phyloP scores from a whole-genome alignment of 2,113 vertebrate species.

The Diglossa brunneiventris region DNA sequence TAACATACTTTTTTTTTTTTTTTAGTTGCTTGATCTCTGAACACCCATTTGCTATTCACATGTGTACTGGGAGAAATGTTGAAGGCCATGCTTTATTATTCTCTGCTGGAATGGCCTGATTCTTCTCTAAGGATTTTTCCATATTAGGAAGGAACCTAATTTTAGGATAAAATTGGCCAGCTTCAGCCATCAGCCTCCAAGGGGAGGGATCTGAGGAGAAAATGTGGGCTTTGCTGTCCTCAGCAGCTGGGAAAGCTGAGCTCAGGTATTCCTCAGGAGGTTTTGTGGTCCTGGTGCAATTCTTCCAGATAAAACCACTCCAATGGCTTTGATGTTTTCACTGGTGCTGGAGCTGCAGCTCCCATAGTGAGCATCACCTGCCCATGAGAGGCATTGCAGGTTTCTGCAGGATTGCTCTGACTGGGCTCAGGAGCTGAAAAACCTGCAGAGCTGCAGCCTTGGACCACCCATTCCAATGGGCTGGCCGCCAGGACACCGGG shows the following conservation, averaged over 20 bases:
- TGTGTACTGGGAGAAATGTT: neutral
- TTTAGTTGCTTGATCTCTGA: slow-evolving; percentile 18
- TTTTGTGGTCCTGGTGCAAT: neutral
- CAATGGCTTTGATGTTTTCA: neutral
- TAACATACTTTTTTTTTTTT: neutral
- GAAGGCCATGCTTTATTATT: neutral
- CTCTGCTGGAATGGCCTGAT: neutral
- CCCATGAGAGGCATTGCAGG: neutral
- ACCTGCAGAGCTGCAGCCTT: neutral
- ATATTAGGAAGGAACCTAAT: neutral
- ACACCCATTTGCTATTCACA: slow-evolving; percentile 16
- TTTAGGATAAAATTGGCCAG: neutral
- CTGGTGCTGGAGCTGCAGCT: neutral
- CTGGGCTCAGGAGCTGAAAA: neutral
- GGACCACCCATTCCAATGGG: accelerated
- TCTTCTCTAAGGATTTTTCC: neutral
- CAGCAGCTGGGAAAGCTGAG: neutral
- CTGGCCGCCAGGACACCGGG: accelerated
- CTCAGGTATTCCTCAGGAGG: neutral
- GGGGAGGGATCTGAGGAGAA: neutral
- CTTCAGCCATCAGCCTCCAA: neutral
- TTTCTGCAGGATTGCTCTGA: neutral
- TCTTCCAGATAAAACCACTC: neutral
- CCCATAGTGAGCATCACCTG: neutral
- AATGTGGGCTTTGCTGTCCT: neutral